Evolutionary conservation across 2,888 invertebrate genomes (phyloP), one percentile per base, ranked within the genome.

Genomic region (Andrena chrysosceles): DNA sequence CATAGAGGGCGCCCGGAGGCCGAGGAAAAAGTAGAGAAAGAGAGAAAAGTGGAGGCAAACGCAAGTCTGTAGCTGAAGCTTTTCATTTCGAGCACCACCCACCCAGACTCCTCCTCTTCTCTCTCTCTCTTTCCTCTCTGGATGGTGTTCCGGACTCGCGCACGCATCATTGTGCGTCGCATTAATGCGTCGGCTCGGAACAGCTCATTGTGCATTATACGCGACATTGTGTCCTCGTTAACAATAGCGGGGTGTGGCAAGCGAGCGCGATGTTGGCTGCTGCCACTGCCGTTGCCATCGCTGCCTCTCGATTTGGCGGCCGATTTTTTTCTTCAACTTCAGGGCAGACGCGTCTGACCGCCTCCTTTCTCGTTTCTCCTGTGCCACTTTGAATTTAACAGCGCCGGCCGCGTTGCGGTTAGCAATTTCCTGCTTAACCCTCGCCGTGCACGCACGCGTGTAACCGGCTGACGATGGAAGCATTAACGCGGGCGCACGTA

Each of bases 191-290:
- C 74, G 83, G 74, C 84, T 77, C 72, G 73, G 67, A 83, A 86
- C 82, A 80, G 81, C 77, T 87, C 89, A 89, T 89, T 90, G 86
- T 89, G 85, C 84, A 89, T 90, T 89, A 89, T 89, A 78, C 85
- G 80, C 87, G 88, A 89, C 87, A 87, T 86, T 86, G 88, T 89
- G 81, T 88, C 77, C 89, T 89, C 83, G 87, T 85, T 82, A 83
- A 90, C 90, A 90, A 90, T 90, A 69, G 78, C 83, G 66, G 85
- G 89, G 90, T 87, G 88, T 86, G 89, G 89, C 86, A 67, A 60
- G 62, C 48, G 67, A 60, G 42, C 23, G 48, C 20, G 23, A 48
- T 64, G 52, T n/a, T 23, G 33, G 33, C 49, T 35, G 35, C 64
- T 54, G 33, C 23, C 63, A 26, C 31, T 48, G 54, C 48, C 10